phyloP scores from a whole-genome alignment of 1,140 invertebrate species.

The Bombus sylvicola region DNA sequence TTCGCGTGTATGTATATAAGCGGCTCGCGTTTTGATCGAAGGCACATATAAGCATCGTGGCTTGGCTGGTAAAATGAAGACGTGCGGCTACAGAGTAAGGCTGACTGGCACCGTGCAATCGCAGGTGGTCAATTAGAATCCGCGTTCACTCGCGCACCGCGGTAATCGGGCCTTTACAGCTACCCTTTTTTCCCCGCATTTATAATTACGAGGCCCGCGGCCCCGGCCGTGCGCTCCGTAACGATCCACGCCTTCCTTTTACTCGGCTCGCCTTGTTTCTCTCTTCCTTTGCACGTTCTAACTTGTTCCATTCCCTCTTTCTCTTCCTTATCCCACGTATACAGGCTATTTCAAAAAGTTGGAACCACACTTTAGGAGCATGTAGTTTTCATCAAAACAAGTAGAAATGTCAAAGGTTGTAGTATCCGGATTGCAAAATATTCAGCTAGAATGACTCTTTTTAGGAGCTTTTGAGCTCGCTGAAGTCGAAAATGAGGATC shows the following conservation, averaged over 20 bases:
- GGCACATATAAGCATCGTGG: neutral
- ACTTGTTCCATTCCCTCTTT: slow-evolving; percentile 7
- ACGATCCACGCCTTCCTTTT: slow-evolving; percentile 68
- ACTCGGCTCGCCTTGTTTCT: slow-evolving; percentile 18
- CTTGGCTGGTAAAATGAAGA: slow-evolving; percentile 54
- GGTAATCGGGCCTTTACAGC: slow-evolving; percentile 67
- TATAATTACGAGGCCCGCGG: slow-evolving; percentile 67
- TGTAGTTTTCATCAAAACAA: neutral
- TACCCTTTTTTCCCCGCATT: slow-evolving; percentile 61
- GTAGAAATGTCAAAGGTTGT: too few species aligned
- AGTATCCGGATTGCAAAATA: too few species aligned
- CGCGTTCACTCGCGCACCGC: slow-evolving; percentile 57
- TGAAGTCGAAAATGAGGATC: too few species aligned
- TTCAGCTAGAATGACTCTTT: too few species aligned
- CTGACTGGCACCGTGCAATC: slow-evolving; percentile 61
- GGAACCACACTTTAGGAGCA: neutral
- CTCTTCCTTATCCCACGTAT: neutral
- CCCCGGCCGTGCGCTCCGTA: slow-evolving; percentile 46
- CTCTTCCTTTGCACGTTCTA: slow-evolving; percentile 3
- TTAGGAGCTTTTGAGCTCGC: too few species aligned
- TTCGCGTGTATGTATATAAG: neutral
- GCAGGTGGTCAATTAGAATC: slow-evolving; percentile 70
- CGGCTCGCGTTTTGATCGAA: slow-evolving; percentile 9
- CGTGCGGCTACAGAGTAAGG: slow-evolving; percentile 47
- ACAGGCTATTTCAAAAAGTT: neutral